A percentile compares a stretch with the other conserved stretches of the same genome.
Evolutionary conservation across 2,888 invertebrate species (phyloP).

Genomic region (Parascotia fuliginaria): DNA sequence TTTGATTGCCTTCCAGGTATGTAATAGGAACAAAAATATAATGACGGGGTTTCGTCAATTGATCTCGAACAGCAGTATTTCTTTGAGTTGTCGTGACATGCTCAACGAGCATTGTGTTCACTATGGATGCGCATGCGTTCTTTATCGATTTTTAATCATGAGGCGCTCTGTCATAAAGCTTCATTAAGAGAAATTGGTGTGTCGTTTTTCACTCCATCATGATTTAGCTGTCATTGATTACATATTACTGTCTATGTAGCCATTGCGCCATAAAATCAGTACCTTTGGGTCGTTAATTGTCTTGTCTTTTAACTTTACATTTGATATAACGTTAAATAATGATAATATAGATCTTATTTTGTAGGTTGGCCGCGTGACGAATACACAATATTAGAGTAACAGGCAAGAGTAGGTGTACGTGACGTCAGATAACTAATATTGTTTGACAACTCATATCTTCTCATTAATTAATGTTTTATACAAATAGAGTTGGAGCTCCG

Average conservation of each 20-base stretch:
- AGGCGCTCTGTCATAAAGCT: constrained; percentile 63
- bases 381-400: constrained; percentile 61
- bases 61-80: constrained; percentile 58
- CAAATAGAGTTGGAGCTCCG: constrained; percentile 12
- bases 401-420: constrained; percentile 51
- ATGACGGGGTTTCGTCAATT: constrained; percentile 57
- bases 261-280: constrained; percentile 35
- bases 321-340: constrained; percentile 68
- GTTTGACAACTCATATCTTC: constrained; percentile 20
- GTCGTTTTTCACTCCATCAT: constrained; percentile 65
- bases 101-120: constrained; percentile 57
- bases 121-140: constrained; percentile 51
- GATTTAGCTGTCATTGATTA: constrained; percentile 67
- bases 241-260: constrained; percentile 38
- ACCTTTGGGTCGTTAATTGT: constrained; percentile 37
- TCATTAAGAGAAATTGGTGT: constrained; percentile 68
- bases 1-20: constrained; percentile 59
- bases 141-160: constrained; percentile 66
- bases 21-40: constrained; percentile 61
- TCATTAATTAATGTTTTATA: constrained; percentile 16
- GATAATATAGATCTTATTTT: constrained; percentile 57
- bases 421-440: constrained; percentile 34
- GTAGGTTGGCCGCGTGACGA: constrained; percentile 58
- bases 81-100: constrained; percentile 57
- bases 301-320: constrained; percentile 45